Conservation (phyloP, 2,888 invertebrate genomes). For the Phalera bucephala region DNA sequence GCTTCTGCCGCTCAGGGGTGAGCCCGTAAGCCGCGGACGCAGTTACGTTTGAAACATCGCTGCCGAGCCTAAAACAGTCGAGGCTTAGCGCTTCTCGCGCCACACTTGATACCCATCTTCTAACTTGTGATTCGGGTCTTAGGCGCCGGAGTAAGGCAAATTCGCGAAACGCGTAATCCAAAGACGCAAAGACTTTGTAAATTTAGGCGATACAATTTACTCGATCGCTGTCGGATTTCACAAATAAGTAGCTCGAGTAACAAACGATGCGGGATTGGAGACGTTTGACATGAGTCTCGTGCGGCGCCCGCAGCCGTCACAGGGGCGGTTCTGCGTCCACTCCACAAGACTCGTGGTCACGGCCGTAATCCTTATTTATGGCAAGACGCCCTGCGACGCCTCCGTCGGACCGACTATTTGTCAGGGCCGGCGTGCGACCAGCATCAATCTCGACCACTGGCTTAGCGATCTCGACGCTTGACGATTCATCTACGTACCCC, state of each 20-base stretch:
- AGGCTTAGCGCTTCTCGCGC: conserved; percentile 72
- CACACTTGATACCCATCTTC: conserved; percentile 70
- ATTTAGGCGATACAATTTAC: conserved; percentile 48
- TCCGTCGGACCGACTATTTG: conserved; percentile 74
- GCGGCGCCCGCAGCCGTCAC: conserved; percentile 50
- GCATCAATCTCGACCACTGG: conserved; percentile 71
- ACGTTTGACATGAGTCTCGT: conserved; percentile 59
- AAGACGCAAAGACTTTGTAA: conserved; percentile 40
- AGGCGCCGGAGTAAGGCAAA: conserved; percentile 76
- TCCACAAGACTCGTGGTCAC: conserved; percentile 76
- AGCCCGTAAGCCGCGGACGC: conserved; percentile 68
- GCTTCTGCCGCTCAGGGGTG: conserved; percentile 49
- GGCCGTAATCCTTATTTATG: conserved; percentile 81
- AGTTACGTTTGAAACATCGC: conserved; percentile 71
- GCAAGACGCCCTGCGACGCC: conserved; percentile 77
- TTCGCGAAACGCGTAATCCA: conserved; percentile 55
- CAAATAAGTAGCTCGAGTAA: conserved; percentile 35
- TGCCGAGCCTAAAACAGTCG: conserved; percentile 65
- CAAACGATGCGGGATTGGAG: conserved; percentile 52
- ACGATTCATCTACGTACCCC: conserved; percentile 38
- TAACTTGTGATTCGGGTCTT: conserved; percentile 74
- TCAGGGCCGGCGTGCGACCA: conserved; percentile 60
- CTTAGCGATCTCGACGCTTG: conserved; percentile 54
- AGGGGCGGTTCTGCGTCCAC: conserved; percentile 56
- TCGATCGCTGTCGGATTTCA: conserved; percentile 33